These are phyloP conservation scores for Spatula versicolor DNA, from an alignment of 2,797 vertebrate genomes.

Conservation along the genomic window DNA sequence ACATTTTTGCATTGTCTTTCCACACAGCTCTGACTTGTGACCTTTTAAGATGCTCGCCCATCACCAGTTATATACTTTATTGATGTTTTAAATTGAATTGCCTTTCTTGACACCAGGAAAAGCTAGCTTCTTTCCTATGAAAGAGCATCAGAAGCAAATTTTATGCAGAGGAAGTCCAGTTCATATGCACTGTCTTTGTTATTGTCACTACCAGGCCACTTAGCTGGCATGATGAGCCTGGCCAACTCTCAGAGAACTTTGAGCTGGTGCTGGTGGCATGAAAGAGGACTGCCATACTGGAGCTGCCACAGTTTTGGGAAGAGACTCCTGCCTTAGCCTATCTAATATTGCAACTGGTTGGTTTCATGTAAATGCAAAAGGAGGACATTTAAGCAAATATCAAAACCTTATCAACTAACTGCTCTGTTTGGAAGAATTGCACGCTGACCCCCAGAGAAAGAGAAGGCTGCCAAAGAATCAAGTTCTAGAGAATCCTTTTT, in stretches of 20 bases:
- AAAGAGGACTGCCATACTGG: neutral
- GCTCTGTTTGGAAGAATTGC: neutral
- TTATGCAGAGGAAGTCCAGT: neutral
- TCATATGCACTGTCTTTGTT: neutral
- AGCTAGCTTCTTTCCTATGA: neutral
- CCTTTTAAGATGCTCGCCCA: neutral
- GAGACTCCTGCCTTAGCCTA: neutral
- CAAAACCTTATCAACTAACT: neutral
- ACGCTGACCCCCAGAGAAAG: neutral
- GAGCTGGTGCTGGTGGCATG: neutral
- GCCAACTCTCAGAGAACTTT: neutral
- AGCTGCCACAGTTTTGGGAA: neutral
- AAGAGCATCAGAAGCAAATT: neutral
- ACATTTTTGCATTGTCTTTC: neutral
- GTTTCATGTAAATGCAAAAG: neutral
- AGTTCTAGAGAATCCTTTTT: neutral
- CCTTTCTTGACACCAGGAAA: neutral
- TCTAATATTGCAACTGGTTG: neutral
- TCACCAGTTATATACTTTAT: neutral
- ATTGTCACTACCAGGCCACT: neutral
- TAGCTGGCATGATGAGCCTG: accelerated
- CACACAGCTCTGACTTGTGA: neutral
- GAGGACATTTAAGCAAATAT: neutral
- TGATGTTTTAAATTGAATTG: neutral
- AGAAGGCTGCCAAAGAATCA: neutral